phyloP scores from a whole-genome alignment of 1,140 invertebrate species.

The Micrasema minimum region DNA sequence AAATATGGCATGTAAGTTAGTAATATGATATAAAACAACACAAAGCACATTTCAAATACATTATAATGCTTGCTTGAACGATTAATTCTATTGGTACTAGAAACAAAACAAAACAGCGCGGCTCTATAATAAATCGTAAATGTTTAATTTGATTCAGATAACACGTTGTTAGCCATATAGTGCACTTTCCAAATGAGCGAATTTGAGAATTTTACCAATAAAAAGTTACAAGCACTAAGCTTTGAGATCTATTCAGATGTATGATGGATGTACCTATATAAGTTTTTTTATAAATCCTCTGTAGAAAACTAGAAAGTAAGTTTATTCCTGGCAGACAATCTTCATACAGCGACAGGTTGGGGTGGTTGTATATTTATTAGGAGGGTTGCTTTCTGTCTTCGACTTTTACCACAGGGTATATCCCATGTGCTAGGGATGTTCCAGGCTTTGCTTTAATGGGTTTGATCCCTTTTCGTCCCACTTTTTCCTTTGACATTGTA shows the following conservation, averaged over 20 bases:
- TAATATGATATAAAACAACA: too few relatives aligned
- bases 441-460: conserved; percentile 27
- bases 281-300: conserved; percentile 15
- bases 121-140: too few relatives aligned
- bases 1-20: too few relatives aligned
- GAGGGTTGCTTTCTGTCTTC: conserved; percentile 11
- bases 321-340: conserved; percentile 2
- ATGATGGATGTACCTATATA: not conserved
- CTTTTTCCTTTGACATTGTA: conserved; percentile 30
- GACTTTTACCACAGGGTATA: conserved; percentile 13
- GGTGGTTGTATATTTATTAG: conserved; percentile 27
- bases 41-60: too few relatives aligned
- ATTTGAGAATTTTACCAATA: not conserved
- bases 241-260: not conserved
- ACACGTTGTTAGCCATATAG: too few relatives aligned
- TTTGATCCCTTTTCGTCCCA: conserved; percentile 29
- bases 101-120: too few relatives aligned
- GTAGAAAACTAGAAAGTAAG: conserved; percentile 9
- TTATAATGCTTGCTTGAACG: too few relatives aligned
- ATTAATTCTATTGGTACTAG: too few relatives aligned
- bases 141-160: too few relatives aligned
- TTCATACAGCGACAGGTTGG: conserved; percentile 11
- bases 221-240: conserved; percentile 1
- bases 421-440: conserved; percentile 17
- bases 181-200: not conserved